phyloP scores from a whole-genome alignment of 2,888 invertebrate species.

The Idaea biselata region DNA sequence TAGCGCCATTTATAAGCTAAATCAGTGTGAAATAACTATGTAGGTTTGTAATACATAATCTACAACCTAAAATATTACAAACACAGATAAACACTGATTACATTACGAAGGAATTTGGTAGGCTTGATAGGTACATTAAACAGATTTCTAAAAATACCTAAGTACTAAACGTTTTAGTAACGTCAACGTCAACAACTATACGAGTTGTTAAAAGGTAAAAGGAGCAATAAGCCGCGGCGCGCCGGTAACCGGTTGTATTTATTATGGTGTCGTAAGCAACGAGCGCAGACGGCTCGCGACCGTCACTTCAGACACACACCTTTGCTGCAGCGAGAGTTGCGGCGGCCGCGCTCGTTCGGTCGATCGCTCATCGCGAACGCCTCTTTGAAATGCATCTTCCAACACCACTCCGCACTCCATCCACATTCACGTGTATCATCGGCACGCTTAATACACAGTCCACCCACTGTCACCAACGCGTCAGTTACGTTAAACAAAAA shows the following conservation, averaged over 20 bases:
- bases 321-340: slow-evolving; percentile 79
- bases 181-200: not conserved
- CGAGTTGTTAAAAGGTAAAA: slow-evolving; percentile 23
- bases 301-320: slow-evolving; percentile 56
- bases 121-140: not conserved
- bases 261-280: slow-evolving; percentile 38
- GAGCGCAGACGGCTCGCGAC: slow-evolving; percentile 49
- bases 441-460: slow-evolving; percentile 68
- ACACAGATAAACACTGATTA: no score
- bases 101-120: not conserved
- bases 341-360: slow-evolving; percentile 78
- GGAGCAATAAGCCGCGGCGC: slow-evolving; percentile 21
- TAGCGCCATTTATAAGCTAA: no score
- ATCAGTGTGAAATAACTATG: no score
- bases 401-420: slow-evolving; percentile 70
- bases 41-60: not conserved
- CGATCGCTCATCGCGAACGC: slow-evolving; percentile 80
- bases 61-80: not conserved
- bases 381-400: slow-evolving; percentile 81
- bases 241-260: slow-evolving; percentile 27
- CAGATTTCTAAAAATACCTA: not conserved
- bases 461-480: slow-evolving; percentile 66
- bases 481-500: slow-evolving; percentile 46
- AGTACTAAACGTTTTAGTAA: slow-evolving; percentile 31
- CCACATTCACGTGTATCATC: slow-evolving; percentile 77